Evolutionary conservation across 2,113 vertebrate genomes (phyloP).

Genomic region (Albula glossodonta): DNA sequence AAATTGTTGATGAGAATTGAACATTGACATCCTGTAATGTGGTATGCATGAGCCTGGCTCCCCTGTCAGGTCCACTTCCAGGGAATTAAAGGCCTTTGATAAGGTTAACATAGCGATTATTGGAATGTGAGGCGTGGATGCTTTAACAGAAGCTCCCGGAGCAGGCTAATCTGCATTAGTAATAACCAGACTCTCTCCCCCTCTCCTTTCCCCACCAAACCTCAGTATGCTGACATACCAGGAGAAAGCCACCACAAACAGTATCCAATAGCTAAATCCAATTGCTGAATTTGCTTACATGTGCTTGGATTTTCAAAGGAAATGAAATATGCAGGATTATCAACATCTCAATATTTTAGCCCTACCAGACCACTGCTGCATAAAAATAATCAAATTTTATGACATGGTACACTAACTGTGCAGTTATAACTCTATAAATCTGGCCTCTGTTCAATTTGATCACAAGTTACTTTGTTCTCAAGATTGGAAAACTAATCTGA

Average conservation of each 20-base stretch:
- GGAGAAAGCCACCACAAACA: not conserved
- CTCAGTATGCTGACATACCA: not conserved
- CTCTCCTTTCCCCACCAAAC: not conserved
- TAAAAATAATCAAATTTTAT: not conserved
- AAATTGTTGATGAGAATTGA: not conserved
- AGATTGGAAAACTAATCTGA: too few species aligned
- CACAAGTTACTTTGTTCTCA: too few species aligned
- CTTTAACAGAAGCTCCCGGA: conserved; percentile 10
- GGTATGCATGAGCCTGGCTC: conserved; percentile 6
- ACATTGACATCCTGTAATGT: not conserved
- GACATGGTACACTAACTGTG: not conserved
- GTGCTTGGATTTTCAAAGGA: not conserved
- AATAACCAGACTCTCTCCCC: not conserved
- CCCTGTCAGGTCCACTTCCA: conserved; percentile 12
- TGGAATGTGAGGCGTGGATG: conserved; percentile 6
- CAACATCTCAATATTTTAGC: not conserved
- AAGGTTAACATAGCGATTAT: conserved; percentile 15
- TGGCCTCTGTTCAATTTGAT: not conserved
- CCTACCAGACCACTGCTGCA: not conserved
- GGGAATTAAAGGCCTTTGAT: conserved; percentile 21
- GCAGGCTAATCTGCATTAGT: conserved; percentile 14
- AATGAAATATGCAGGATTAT: not conserved
- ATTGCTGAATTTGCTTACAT: not conserved
- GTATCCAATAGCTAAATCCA: not conserved
- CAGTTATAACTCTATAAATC: not conserved